Conservation (phyloP, 2,113 vertebrate species). For the Brienomyrus brachyistius region DNA sequence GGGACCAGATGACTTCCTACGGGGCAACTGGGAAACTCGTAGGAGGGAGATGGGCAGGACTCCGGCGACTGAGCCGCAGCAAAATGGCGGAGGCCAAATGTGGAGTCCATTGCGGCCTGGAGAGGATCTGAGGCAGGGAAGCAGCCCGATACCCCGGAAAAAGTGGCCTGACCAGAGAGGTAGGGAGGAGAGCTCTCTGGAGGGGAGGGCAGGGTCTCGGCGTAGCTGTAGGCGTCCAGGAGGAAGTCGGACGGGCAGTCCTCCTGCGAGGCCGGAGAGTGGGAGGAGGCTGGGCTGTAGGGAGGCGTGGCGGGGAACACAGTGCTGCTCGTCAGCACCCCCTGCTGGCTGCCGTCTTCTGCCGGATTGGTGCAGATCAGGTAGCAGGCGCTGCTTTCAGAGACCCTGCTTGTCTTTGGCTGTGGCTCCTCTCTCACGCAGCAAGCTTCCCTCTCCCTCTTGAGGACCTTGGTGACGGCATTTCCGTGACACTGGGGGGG, state of each 20-base stretch:
- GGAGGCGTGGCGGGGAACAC: constrained; percentile 48
- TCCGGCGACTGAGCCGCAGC: neutral
- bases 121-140: constrained; percentile 30
- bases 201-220: constrained; percentile 39
- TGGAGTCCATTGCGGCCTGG: constrained; percentile 13
- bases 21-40: constrained; percentile 36
- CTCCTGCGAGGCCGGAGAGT: constrained; percentile 42
- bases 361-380: constrained; percentile 20
- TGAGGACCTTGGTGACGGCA: constrained; percentile 24
- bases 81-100: constrained; percentile 31
- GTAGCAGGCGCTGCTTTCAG: constrained; percentile 15
- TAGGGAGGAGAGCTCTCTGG: constrained; percentile 39
- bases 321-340: constrained; percentile 21
- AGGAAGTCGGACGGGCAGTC: constrained; percentile 39
- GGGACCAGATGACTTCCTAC: constrained; percentile 52
- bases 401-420: constrained; percentile 27
- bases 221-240: constrained; percentile 38
- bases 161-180: constrained; percentile 36
- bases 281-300: constrained; percentile 52
- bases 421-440: constrained; percentile 33
- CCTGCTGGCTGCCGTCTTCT: constrained; percentile 23
- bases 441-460: constrained; percentile 41
- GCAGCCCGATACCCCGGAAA: constrained; percentile 28
- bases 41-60: constrained; percentile 33
- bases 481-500: constrained; percentile 12